Evolutionary conservation across 2,888 invertebrate genomes (phyloP).

Genomic region (Sminthurinus aureus): DNA sequence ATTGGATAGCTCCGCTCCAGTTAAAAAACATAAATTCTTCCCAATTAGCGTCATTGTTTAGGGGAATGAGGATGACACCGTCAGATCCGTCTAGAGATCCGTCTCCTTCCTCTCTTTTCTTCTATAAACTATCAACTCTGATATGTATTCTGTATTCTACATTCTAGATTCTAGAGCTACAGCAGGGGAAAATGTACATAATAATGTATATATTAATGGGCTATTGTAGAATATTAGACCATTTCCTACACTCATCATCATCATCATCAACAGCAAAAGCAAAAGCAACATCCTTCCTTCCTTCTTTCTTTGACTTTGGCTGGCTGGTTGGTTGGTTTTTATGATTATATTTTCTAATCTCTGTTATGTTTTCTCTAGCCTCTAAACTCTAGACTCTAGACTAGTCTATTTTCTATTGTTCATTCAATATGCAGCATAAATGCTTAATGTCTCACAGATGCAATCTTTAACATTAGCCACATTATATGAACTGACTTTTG

Average conservation of each 20-base stretch:
- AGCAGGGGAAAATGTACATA: neutral
- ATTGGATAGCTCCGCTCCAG: neutral
- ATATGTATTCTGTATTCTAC: no score
- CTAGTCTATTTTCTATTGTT: no score
- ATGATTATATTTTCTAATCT: neutral
- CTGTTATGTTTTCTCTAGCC: no score
- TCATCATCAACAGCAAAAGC: no score
- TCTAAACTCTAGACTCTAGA: no score
- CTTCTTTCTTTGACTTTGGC: neutral
- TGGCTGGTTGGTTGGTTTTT: neutral
- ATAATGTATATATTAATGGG: neutral
- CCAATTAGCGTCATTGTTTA: slow-evolving; percentile 53
- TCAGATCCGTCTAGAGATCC: no score
- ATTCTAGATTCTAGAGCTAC: neutral
- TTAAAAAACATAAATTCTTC: slow-evolving; percentile 46
- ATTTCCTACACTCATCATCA: slow-evolving; percentile 4
- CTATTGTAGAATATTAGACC: neutral
- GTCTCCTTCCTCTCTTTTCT: neutral
- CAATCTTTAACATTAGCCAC: slow-evolving; percentile 40
- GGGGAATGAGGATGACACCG: slow-evolving; percentile 35
- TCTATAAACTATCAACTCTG: no score
- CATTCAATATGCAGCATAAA: no score
- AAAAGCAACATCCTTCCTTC: neutral
- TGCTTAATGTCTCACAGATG: slow-evolving; percentile 33
- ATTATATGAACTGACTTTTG: slow-evolving; percentile 36